These are phyloP conservation scores for Tragelaphus scriptus DNA, from an alignment of 2,113 vertebrate species.

Conservation along the genomic window DNA sequence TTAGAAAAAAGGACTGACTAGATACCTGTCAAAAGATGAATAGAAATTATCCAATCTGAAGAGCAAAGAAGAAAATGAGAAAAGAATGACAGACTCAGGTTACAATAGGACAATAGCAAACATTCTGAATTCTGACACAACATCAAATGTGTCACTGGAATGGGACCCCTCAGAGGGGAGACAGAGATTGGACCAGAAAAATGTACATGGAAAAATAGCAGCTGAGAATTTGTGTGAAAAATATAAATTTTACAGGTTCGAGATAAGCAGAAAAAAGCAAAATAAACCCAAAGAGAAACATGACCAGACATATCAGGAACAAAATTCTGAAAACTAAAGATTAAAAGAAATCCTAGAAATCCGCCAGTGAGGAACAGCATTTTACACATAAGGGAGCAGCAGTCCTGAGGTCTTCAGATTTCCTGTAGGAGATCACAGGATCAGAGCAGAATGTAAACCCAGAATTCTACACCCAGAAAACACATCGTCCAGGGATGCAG, in stretches of 20 bases:
- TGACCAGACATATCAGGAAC: not conserved
- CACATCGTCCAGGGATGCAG: not conserved
- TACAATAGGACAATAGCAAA: not conserved
- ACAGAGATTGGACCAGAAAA: not conserved
- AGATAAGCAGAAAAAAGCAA: not conserved
- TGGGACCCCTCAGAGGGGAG: not conserved
- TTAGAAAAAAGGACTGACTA: not conserved
- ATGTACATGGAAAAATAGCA: not conserved
- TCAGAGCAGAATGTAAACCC: not conserved
- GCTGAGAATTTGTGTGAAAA: not conserved
- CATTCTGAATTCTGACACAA: not conserved
- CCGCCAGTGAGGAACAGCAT: not conserved
- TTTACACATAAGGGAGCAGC: rapidly evolving
- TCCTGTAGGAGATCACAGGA: not conserved
- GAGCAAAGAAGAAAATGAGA: not conserved
- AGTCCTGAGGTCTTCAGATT: not conserved
- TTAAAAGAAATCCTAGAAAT: not conserved
- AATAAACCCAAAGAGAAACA: not conserved
- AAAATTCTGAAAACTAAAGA: not conserved
- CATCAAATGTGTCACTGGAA: too few species aligned
- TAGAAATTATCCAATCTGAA: not conserved
- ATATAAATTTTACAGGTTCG: not conserved
- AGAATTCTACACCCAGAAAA: not conserved
- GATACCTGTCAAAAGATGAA: too few species aligned
- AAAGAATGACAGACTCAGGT: not conserved